Percentiles rank a stretch among this genome's conserved stretches.
phyloP scores from a whole-genome alignment of 2,113 vertebrate genomes.

The Naja naja region DNA sequence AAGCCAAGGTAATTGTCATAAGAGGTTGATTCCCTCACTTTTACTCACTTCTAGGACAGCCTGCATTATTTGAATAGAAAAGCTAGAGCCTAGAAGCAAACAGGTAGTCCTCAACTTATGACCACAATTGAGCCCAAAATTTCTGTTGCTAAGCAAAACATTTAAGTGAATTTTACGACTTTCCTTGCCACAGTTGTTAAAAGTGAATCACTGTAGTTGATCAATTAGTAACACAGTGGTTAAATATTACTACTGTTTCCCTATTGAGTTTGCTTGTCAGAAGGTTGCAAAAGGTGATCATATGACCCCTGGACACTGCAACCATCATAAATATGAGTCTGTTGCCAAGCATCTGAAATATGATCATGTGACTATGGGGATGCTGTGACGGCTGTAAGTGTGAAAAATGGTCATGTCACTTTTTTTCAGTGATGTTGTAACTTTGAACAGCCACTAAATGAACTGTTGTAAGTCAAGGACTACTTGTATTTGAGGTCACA shows the following conservation, averaged over 20 bases:
- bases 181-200: background rate
- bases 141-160: background rate
- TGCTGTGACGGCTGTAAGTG: background rate
- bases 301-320: background rate
- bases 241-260: background rate
- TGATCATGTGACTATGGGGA: background rate
- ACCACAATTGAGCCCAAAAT: background rate
- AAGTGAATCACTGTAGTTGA: background rate
- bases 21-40: background rate
- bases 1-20: background rate
- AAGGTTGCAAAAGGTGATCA: background rate
- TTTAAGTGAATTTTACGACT: background rate
- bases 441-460: background rate
- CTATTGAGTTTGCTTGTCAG: background rate
- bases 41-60: background rate
- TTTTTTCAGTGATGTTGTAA: background rate
- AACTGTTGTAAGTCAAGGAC: background rate
- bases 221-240: background rate
- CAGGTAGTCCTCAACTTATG: background rate
- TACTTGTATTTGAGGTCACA: background rate
- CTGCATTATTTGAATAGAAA: background rate
- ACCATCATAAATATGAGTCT: background rate
- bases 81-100: background rate
- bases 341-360: background rate
- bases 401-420: background rate